Percentiles rank a stretch among this genome's conserved stretches.
Evolutionary conservation across 1,140 invertebrate species (phyloP).

Genomic region (Dinoponera quadriceps): DNA sequence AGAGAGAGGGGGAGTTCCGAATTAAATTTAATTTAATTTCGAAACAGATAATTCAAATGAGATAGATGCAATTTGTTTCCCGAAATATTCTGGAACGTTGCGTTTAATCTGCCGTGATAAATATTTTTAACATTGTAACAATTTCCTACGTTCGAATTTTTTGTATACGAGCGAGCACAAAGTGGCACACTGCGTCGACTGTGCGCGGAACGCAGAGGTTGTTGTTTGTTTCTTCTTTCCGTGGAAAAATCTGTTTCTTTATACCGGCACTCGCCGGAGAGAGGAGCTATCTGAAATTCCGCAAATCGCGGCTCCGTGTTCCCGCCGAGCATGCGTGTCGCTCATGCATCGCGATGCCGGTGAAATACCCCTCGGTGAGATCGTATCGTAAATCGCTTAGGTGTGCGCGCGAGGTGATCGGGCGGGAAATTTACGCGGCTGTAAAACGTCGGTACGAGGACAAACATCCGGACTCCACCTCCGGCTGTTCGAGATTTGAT

Average conservation of each 20-base stretch:
- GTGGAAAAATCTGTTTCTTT: not conserved
- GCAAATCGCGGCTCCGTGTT: not conserved
- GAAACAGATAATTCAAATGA: no score
- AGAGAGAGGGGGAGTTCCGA: no score
- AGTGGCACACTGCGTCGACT: not conserved
- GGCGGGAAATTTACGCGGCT: constrained; percentile 66
- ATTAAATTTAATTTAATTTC: no score
- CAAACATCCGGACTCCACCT: constrained; percentile 57
- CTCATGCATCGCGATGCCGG: constrained; percentile 34
- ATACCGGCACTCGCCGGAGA: not conserved
- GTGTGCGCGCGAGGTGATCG: constrained; percentile 57
- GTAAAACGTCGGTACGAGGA: constrained; percentile 64
- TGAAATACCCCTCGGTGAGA: constrained; percentile 49
- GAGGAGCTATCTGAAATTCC: not conserved
- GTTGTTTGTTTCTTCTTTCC: no score
- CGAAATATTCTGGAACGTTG: no score
- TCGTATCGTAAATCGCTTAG: constrained; percentile 73
- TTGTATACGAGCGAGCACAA: not conserved
- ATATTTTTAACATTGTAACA: no score
- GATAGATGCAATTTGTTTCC: no score
- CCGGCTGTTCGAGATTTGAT: constrained; percentile 25
- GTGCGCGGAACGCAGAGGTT: not conserved
- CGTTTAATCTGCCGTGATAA: no score
- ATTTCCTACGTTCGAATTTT: not conserved
- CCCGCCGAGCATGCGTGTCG: constrained; percentile 3